Base-by-base conservation (phyloP, 2,797 vertebrate genomes). In the Philypnodon macrostomus region DNA sequence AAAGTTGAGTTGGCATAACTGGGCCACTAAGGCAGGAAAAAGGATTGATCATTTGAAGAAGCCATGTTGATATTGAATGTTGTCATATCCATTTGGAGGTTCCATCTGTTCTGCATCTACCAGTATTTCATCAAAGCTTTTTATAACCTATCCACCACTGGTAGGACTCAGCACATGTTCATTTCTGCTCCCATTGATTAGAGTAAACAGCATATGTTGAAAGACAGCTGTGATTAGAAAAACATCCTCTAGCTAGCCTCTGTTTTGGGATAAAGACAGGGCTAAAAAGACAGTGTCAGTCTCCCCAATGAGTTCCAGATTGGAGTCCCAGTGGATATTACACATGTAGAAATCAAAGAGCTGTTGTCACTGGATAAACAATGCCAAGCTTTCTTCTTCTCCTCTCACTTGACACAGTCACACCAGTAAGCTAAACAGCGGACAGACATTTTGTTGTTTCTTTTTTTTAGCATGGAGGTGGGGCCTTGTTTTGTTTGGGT, bases 361-460 rank as follows among this genome's bases (percentile, higher is more conserved):
- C 67, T 55, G 59, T 77, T 85, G 77, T 81, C 63, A 60, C 52
- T 24, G 39, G 55, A 45, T 36, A 58, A 83, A 88, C 87, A 89
- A 85, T 71, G 49, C 44, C 3, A 44, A 18, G 69, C 73, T n/a
- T n/a, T n/a, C 63, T 75, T 89, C 73, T 79, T 77, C 63, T 61
- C 44, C 8, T 32, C 67, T 54, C 68, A 33, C 64, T 80, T 50
- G 70, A 76, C 69, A 62, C 24, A 18, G 75, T 69, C 70, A 47
- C 66, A 31, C 57, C 79, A 65, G 60, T 39, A 32, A 52, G 50
- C 61, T 15, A 38, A 58, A 61, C 38, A 52, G 60, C 52, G 46
- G 44, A 56, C 66, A n/a, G n/a, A n/a, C 58, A 37, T 73, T 77
- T 65, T 65, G 68, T 78, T 70, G 57, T 67, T 45, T 47, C 52